Base-by-base conservation (phyloP, 2,888 invertebrate species). In the Tipula confusa region DNA sequence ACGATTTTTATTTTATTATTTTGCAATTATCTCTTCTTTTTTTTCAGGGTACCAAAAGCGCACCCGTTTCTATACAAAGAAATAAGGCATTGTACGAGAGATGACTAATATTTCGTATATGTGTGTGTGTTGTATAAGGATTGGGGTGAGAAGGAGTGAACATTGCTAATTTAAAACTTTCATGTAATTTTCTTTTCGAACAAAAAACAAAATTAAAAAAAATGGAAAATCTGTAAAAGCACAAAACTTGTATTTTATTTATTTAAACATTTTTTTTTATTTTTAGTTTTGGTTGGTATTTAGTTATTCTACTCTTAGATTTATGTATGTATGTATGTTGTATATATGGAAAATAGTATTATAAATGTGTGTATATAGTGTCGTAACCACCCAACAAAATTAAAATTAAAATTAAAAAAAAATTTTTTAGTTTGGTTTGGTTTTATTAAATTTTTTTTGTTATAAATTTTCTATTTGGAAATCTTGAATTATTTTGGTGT, bases 1-100 rank as follows among this genome's bases (percentile, higher is more conserved):
- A 64, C 64, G 64, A 64, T 64, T 64, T 64, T 64, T 43, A 3
- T 38, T 48, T 24, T 64, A 64, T 64, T 64, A 64, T 24, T 24
- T 24, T 64, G 64, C 64, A 64, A 64, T 64, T 64, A 64, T 64
- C 64, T 64, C n/a, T n/a, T n/a, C n/a, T n/a, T n/a, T n/a, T n/a
- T n/a, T 43, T 64, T 64, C 24, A 24, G 64, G 2, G 24, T 15
- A 5, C 43, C n/a, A n/a, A 43, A n/a, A 43, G n/a, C n/a, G 43
- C 24, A 64, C 24, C 64, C 15, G 4, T 9, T 11, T 33, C 33
- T 33, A 3, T 11, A 33, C 11, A 33, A n/a, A n/a, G n/a, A 11
- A 36, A 2, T 43, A 43, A 3, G 43, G 43, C 13, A 31, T 31
- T 31, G 31, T 43, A 13, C 38, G 38, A 38, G 38, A 31, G 31